Conservation (phyloP, 2,888 invertebrate species). For the Xanthorhoe designata region DNA sequence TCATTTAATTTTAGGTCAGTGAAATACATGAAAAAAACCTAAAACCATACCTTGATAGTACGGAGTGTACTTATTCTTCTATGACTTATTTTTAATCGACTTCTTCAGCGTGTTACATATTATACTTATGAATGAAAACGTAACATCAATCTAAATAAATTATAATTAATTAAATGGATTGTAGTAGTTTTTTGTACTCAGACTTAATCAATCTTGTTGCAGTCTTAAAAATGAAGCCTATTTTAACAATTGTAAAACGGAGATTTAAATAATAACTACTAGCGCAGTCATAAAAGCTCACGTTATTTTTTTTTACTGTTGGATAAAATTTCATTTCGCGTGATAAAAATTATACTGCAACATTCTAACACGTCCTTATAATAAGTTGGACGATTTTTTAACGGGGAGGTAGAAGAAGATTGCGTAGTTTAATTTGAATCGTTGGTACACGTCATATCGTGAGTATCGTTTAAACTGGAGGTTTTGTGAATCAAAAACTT, state of each 20-base stretch:
- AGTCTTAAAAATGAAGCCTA: not conserved
- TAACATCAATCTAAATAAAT: no score
- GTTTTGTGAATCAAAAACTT: no score
- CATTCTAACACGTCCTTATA: constrained; percentile 59
- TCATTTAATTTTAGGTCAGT: no score
- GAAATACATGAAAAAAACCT: no score
- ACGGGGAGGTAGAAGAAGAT: constrained; percentile 44
- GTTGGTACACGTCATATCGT: not conserved
- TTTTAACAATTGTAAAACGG: constrained; percentile 6
- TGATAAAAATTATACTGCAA: constrained; percentile 50
- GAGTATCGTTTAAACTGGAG: no score
- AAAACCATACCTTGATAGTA: no score
- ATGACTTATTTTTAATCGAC: no score
- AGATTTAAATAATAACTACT: constrained; percentile 17
- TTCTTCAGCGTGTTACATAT: no score
- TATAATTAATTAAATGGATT: no score
- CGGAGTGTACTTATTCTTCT: no score
- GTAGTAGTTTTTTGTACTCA: no score
- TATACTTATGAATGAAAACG: no score
- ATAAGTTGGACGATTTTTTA: constrained; percentile 58
- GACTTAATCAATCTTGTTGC: not conserved
- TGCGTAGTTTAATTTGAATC: constrained; percentile 8
- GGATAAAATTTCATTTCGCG: constrained; percentile 42
- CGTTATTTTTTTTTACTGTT: constrained; percentile 35
- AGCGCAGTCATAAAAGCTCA: constrained; percentile 20